Conservation (phyloP, 2,888 invertebrate species). For the Cerastis leucographa region DNA sequence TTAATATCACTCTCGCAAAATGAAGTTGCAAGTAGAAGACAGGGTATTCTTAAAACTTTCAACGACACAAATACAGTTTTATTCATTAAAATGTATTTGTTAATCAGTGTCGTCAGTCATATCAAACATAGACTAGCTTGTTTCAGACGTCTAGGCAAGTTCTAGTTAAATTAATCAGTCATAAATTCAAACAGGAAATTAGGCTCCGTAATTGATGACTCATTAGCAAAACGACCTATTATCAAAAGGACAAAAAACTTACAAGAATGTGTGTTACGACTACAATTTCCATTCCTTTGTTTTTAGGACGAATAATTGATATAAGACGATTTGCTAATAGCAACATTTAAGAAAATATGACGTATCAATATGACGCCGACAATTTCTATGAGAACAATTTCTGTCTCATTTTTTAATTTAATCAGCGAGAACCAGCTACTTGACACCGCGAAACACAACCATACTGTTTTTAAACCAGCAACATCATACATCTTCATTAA, state of each 20-base stretch:
- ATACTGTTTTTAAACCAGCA: neutral
- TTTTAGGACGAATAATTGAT: no score
- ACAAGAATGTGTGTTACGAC: no score
- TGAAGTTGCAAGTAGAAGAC: neutral
- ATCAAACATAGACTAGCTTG: neutral
- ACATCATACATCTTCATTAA: neutral
- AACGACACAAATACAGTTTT: neutral
- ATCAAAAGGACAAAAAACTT: no score
- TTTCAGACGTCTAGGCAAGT: neutral
- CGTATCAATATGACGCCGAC: neutral
- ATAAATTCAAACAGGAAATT: no score
- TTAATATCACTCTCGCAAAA: neutral
- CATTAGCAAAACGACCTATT: no score
- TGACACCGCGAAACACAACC: neutral
- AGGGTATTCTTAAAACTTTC: neutral
- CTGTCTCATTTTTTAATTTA: neutral
- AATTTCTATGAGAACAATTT: neutral
- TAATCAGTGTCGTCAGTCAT: neutral
- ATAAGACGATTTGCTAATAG: no score
- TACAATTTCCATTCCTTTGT: no score
- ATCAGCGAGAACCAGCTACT: neutral
- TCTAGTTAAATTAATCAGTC: neutral
- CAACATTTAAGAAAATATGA: no score
- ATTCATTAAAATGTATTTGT: neutral
- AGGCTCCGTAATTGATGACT: no score